Evolutionary conservation across 2,797 vertebrate genomes (phyloP).

Genomic region (Pygocentrus nattereri): DNA sequence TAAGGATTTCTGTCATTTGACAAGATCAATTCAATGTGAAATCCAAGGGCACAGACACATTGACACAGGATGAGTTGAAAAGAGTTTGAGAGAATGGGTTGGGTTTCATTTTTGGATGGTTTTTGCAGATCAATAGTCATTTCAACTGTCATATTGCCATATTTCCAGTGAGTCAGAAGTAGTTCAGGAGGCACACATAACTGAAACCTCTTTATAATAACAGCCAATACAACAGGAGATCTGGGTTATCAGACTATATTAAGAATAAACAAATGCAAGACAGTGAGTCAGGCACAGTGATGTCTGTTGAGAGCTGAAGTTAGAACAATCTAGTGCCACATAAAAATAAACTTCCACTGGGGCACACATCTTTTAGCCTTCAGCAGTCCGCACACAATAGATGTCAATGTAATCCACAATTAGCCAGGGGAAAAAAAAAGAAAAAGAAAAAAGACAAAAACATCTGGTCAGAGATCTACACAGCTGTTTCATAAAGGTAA

Average conservation of each 20-base stretch:
- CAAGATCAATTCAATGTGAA: neutral
- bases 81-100: neutral
- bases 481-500: neutral
- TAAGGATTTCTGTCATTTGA: neutral
- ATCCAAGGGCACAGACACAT: neutral
- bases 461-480: neutral
- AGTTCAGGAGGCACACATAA: neutral
- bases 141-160: conserved; percentile 11
- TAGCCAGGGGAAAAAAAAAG: no score
- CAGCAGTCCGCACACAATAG: neutral
- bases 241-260: neutral
- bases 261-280: neutral
- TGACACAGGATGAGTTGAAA: neutral
- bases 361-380: neutral
- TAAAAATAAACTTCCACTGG: neutral
- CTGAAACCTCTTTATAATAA: neutral
- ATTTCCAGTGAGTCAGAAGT: conserved; percentile 4
- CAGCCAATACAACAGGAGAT: neutral
- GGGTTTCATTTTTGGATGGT: conserved; percentile 1
- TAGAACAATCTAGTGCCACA: neutral
- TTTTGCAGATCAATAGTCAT: conserved; percentile 38
- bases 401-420: neutral
- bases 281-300: conserved; percentile 7
- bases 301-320: neutral
- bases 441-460: neutral